These are phyloP conservation scores for Merops nubicus DNA, from an alignment of 2,113 vertebrate genomes.

Conservation along the genomic window DNA sequence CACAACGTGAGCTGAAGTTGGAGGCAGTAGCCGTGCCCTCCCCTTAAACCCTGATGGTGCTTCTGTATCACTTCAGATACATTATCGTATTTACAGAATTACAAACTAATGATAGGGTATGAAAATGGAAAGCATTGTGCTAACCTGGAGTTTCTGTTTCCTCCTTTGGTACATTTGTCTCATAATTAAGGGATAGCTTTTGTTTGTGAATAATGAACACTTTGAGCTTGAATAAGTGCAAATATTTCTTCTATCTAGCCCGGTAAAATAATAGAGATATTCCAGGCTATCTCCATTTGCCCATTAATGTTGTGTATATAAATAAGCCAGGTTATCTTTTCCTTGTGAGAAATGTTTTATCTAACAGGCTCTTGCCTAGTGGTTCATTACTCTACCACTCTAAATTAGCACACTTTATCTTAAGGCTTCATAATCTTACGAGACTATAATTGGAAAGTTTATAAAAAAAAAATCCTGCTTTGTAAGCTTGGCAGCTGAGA, in stretches of 20 bases:
- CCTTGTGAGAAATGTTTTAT: constrained; percentile 80
- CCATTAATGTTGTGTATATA: constrained; percentile 80
- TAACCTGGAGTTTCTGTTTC: constrained; percentile 45
- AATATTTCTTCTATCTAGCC: constrained; percentile 36
- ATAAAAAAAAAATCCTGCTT: constrained; percentile 79
- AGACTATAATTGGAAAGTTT: constrained; percentile 88
- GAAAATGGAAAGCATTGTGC: constrained; percentile 31
- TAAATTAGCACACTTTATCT: constrained; percentile 88
- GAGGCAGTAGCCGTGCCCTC: neutral
- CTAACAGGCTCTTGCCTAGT: constrained; percentile 76
- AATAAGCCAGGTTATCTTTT: constrained; percentile 83
- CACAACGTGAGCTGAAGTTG: neutral
- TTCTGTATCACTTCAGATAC: neutral
- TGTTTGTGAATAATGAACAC: constrained; percentile 64
- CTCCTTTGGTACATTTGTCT: constrained; percentile 45
- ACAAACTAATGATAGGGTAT: neutral
- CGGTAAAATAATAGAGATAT: constrained; percentile 70
- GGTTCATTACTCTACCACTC: constrained; percentile 74
- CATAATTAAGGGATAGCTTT: constrained; percentile 44
- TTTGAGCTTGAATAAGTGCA: constrained; percentile 66
- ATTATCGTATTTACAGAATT: constrained; percentile 49
- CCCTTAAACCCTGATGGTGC: neutral
- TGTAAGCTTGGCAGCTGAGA: constrained; percentile 84
- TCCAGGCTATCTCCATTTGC: constrained; percentile 58
- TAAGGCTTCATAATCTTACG: constrained; percentile 85